A percentile compares a stretch with the other conserved stretches of the same genome.
Conservation (phyloP, 2,113 vertebrate genomes). For the Trichechus manatus region DNA sequence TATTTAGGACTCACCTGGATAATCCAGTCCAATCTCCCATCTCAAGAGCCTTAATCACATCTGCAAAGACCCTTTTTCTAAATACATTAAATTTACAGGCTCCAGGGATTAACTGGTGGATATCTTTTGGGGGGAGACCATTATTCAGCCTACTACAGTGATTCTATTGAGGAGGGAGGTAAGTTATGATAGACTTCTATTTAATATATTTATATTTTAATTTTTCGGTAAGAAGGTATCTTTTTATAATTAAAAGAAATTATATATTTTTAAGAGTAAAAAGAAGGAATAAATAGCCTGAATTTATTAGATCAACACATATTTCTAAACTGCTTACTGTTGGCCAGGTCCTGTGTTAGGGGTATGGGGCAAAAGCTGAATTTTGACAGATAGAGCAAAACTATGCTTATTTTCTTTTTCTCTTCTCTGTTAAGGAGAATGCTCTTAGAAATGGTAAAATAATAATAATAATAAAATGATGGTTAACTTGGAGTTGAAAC, state of each 20-base stretch:
- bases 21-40: not conserved
- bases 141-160: not conserved
- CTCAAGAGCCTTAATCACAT: not conserved
- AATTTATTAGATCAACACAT: slow-evolving; percentile 13
- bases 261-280: not conserved
- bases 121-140: not conserved
- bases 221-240: not conserved
- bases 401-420: not conserved
- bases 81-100: slow-evolving; percentile 7
- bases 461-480: not conserved
- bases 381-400: slow-evolving; percentile 5
- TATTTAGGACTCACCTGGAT: not conserved
- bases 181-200: not conserved
- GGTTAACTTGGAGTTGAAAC: not conserved
- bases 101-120: not conserved
- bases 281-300: not conserved
- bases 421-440: not conserved
- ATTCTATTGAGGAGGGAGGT: not conserved
- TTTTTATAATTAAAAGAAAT: not conserved
- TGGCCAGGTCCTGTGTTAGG: not conserved
- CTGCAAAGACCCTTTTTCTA: slow-evolving; percentile 8
- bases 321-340: not conserved
- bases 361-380: not conserved
- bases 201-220: not conserved
- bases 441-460: not conserved